These are phyloP conservation scores for Zaprionus lineosus DNA, from an alignment of 2,888 invertebrate species.

Conservation along the genomic window DNA sequence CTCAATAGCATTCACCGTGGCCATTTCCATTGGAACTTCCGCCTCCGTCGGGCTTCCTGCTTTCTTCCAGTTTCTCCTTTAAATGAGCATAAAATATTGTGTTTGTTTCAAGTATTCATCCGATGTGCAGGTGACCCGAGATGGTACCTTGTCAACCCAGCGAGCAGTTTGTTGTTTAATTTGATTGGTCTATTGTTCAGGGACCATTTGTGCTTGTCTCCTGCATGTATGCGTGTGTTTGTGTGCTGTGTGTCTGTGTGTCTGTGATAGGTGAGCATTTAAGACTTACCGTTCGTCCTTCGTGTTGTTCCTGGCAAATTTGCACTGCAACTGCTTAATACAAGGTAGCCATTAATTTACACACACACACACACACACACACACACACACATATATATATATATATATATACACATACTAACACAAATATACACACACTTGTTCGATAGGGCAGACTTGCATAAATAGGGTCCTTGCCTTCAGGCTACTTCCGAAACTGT, in stretches of 20 bases:
- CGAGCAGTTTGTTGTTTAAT: conserved; percentile 10
- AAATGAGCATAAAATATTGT: conserved; percentile 33
- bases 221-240: too few relatives aligned
- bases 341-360: too few relatives aligned
- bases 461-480: not conserved
- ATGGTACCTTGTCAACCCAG: too few relatives aligned
- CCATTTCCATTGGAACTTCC: conserved; percentile 4
- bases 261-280: conserved; percentile 1
- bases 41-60: conserved; percentile 3
- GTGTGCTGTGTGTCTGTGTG: not conserved
- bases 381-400: conserved; percentile 15
- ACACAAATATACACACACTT: not conserved
- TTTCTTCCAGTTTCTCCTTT: not conserved
- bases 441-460: too few relatives aligned
- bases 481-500: conserved; percentile 3
- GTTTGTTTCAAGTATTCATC: conserved; percentile 47
- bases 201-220: not conserved
- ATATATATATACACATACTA: too few relatives aligned
- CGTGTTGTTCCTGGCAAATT: conserved; percentile 39
- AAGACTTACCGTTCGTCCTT: too few relatives aligned
- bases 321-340: too few relatives aligned
- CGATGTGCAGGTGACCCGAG: conserved; percentile 33
- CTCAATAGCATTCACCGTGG: conserved; percentile 28
- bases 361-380: not conserved
- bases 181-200: not conserved